Evolutionary conservation across 2,888 invertebrate genomes (phyloP).

Genomic region (Sipunculus nudus): DNA sequence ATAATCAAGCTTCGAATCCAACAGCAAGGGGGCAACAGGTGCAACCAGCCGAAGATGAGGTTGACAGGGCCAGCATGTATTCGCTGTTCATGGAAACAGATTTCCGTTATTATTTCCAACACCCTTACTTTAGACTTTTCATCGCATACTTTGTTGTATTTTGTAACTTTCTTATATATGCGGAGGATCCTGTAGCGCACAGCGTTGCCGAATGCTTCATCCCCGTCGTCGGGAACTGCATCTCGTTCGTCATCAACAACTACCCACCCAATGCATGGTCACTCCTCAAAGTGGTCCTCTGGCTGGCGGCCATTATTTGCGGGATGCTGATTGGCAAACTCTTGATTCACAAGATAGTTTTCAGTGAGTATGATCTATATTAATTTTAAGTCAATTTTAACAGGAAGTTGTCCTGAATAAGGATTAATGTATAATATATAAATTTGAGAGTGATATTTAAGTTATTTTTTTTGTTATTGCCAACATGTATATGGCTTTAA

Average conservation of each 20-base stretch:
- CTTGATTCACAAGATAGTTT: constrained; percentile 66
- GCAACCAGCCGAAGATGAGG: too few species aligned
- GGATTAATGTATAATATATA: not conserved
- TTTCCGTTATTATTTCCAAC: constrained; percentile 69
- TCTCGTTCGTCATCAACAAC: constrained; percentile 68
- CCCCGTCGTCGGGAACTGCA: constrained; percentile 69
- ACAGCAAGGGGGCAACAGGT: too few species aligned
- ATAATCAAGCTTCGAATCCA: too few species aligned
- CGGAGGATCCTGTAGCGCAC: constrained; percentile 70
- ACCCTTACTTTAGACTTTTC: constrained; percentile 68
- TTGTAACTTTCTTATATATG: constrained; percentile 70
- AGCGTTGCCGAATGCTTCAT: constrained; percentile 68
- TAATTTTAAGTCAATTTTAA: constrained; percentile 1
- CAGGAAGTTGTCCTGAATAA: too few species aligned
- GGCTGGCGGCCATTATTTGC: constrained; percentile 67
- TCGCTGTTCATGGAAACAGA: constrained; percentile 67
- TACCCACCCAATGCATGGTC: constrained; percentile 67
- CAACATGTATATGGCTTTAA: too few species aligned
- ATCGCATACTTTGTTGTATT: constrained; percentile 69
- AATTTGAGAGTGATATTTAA: too few species aligned
- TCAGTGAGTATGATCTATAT: constrained; percentile 65
- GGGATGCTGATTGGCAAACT: constrained; percentile 68
- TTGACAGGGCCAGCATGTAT: constrained; percentile 61
- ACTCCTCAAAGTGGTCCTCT: constrained; percentile 65
- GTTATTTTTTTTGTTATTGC: too few species aligned